Base-by-base conservation (phyloP, 2,797 vertebrate species). In the Rhinogobio ventralis region DNA sequence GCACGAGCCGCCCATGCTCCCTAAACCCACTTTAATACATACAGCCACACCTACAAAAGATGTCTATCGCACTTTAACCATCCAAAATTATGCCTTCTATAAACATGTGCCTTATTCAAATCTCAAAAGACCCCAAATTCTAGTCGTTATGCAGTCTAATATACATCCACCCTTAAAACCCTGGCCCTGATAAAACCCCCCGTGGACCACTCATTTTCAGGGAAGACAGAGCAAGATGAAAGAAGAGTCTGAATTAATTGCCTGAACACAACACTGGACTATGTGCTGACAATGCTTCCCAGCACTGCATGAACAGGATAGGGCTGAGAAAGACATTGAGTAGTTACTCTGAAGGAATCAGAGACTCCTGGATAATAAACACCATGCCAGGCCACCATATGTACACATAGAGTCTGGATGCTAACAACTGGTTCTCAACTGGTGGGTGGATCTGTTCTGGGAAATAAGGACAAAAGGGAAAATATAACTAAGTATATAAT, bases 1-100 rank as follows among this genome's bases (percentile, higher is more conserved):
- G 92, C 92, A 93, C 90, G 92, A 92, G 57, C 89, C 88, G 83
- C 89, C 85, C 86, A 68, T 81, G 73, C 83, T 74, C 84, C 73
- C 79, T 55, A 49, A 75, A 79, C 83, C 64, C 72, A 45, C 79
- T 77, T 85, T 88, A 87, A 92, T 89, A 90, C 80, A 88, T 87
- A 88, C 88, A 81, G 86, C 60, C 83, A 91, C 90, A 89, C 86
- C 84, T 87, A 76, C 82, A 89, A 83, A 88, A 62, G 39, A 60
- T 57, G 25, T 62, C 80, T 57, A 77, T 75, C 60, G 66, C 69
- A 85, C 64, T 55, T 23, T 51, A 74, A 71, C 53, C 82, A 86
- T 85, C 85, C 75, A 73, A 85, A 86, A 76, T 75, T 25, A 83
- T 64, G 74, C 23, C 64, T 75, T 69, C 75, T 51, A 72, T 72